phyloP scores from a whole-genome alignment of 2,797 vertebrate species.

The Poecilia picta region DNA sequence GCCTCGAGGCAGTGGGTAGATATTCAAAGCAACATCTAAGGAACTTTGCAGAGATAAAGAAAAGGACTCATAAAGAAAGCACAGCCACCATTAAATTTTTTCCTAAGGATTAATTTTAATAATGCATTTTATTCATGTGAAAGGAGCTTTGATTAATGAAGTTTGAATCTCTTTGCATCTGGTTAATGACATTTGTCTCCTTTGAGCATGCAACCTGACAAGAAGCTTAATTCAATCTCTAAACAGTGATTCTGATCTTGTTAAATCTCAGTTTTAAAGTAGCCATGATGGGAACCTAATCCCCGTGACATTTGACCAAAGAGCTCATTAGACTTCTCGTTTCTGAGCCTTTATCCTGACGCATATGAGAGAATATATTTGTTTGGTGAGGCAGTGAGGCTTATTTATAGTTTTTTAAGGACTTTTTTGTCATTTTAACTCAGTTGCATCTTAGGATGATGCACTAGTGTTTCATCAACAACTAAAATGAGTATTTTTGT shows the following conservation, averaged over 20 bases:
- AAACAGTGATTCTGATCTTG: conserved; percentile 28
- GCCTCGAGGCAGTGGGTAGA: conserved; percentile 21
- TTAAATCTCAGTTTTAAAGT: conserved; percentile 16
- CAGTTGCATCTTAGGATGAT: neutral
- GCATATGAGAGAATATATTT: conserved; percentile 22
- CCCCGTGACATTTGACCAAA: conserved; percentile 28
- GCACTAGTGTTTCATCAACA: neutral
- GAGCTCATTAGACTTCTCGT: conserved; percentile 27
- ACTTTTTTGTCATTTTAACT: conserved; percentile 32
- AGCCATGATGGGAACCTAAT: conserved; percentile 19
- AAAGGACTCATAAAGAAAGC: conserved; percentile 36
- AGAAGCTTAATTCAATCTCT: conserved; percentile 35
- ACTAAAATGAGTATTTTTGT: neutral
- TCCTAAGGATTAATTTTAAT: conserved; percentile 50
- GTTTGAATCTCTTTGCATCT: conserved; percentile 40
- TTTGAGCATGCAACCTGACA: conserved; percentile 27
- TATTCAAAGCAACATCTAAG: conserved; percentile 44
- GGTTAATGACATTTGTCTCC: conserved; percentile 35
- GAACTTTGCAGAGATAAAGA: conserved; percentile 25
- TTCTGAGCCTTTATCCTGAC: conserved; percentile 2
- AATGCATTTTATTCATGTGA: conserved; percentile 43
- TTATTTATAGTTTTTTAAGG: conserved; percentile 27
- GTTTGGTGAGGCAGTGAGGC: conserved; percentile 24
- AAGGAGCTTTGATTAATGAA: conserved; percentile 47
- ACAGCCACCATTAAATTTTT: conserved; percentile 36